Percentiles rank a stretch among this genome's conserved stretches.
These are phyloP conservation scores for Mechanitis messenoides DNA, from an alignment of 2,888 invertebrate species.

Conservation along the genomic window DNA sequence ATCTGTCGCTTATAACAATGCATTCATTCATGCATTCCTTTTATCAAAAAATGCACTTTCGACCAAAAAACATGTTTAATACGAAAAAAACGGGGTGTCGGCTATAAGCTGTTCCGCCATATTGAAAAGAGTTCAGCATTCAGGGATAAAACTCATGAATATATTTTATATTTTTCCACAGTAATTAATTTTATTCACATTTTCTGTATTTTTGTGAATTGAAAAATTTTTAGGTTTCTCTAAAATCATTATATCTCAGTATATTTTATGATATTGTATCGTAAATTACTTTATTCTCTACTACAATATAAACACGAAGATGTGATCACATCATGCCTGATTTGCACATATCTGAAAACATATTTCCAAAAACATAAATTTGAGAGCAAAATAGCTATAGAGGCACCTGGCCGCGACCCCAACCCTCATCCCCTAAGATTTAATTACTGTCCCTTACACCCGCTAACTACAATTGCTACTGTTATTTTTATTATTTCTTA, in stretches of 20 bases:
- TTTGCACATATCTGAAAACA: too few relatives aligned
- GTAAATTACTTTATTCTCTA: too few relatives aligned
- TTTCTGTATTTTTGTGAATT: too few relatives aligned
- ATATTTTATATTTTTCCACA: too few relatives aligned
- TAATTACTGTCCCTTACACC: slow-evolving; percentile 29
- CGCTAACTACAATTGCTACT: slow-evolving; percentile 18
- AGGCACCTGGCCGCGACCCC: slow-evolving; percentile 11
- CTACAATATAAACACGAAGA: too few relatives aligned
- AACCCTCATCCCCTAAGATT: slow-evolving; percentile 27
- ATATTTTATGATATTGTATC: too few relatives aligned
- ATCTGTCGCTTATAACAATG: slow-evolving; percentile 64
- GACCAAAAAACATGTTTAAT: slow-evolving; percentile 48
- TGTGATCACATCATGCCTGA: too few relatives aligned
- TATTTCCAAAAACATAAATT: not conserved
- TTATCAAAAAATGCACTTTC: slow-evolving; percentile 36
- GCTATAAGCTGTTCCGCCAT: slow-evolving; percentile 23
- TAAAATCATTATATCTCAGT: too few relatives aligned
- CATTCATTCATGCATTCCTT: slow-evolving; percentile 32
- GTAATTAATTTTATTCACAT: too few relatives aligned
- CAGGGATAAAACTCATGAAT: too few relatives aligned
- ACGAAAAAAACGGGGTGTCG: slow-evolving; percentile 36
- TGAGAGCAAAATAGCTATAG: not conserved
- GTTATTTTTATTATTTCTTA: slow-evolving; percentile 21
- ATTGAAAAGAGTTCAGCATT: not conserved
- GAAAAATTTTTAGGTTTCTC: too few relatives aligned